phyloP scores from a whole-genome alignment of 2,888 invertebrate species.

The Drymonia ruficornis region DNA sequence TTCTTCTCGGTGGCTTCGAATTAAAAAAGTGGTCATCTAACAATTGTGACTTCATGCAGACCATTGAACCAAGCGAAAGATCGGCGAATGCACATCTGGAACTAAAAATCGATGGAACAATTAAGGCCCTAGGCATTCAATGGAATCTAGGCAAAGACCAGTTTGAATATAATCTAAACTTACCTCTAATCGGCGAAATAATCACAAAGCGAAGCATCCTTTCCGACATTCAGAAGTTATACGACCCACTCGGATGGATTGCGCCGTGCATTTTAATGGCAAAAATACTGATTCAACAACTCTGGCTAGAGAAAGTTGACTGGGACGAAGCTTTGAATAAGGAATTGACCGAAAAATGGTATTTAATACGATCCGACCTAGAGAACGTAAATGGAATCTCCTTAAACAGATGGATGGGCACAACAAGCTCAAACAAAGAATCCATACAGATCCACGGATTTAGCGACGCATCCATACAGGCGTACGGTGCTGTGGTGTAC shows the following conservation, averaged over 20 bases:
- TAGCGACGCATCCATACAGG: slow-evolving; percentile 11
- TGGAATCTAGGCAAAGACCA: slow-evolving; percentile 32
- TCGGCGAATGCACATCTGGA: slow-evolving; percentile 13
- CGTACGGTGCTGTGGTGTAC: slow-evolving; percentile 9
- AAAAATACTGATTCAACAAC: slow-evolving; percentile 26
- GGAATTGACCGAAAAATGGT: slow-evolving; percentile 17
- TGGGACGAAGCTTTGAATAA: slow-evolving; percentile 24
- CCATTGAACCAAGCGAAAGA: slow-evolving; percentile 10
- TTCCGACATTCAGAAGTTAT: slow-evolving; percentile 19
- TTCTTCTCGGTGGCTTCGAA: slow-evolving; percentile 1
- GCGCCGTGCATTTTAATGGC: slow-evolving; percentile 13
- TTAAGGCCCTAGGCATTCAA: slow-evolving; percentile 24
- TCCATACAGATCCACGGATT: slow-evolving; percentile 9
- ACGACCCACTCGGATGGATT: slow-evolving; percentile 27
- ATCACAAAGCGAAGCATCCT: slow-evolving; percentile 19
- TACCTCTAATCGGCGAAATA: slow-evolving; percentile 6
- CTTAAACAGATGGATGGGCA: slow-evolving; percentile 12
- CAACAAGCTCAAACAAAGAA: neutral
- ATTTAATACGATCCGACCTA: slow-evolving; percentile 12
- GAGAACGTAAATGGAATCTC: slow-evolving; percentile 12
- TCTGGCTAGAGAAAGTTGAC: slow-evolving; percentile 16
- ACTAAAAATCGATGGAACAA: slow-evolving; percentile 20
- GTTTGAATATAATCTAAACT: slow-evolving; percentile 26
- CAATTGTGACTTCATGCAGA: neutral
- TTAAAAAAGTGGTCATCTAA: slow-evolving; percentile 13